Conservation (phyloP, 2,113 vertebrate genomes). For the Lasiurus borealis region DNA sequence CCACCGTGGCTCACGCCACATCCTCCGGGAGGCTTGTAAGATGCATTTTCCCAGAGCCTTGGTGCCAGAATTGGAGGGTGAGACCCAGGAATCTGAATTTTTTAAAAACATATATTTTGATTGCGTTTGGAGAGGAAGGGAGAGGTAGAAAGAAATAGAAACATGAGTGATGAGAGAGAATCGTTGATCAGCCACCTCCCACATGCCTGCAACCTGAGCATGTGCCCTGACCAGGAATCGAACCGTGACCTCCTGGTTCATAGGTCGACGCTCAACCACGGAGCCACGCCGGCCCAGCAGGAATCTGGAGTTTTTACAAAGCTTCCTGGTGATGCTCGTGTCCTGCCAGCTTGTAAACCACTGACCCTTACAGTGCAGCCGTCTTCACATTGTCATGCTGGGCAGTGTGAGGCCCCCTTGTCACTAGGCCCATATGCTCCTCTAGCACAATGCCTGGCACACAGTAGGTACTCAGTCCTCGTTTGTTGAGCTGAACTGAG, state of each 20-base stretch:
- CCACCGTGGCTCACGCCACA: neutral
- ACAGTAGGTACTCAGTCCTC: fast-evolving
- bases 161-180: no score
- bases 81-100: neutral
- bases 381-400: neutral
- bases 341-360: neutral
- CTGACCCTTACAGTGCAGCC: neutral
- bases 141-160: no score
- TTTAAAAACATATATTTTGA: no score
- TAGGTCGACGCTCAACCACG: no score
- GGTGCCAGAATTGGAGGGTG: neutral
- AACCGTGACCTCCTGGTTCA: no score
- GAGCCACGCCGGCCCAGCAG: no score
- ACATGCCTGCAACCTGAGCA: no score
- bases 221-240: no score
- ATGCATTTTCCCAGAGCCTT: neutral
- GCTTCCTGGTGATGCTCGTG: neutral
- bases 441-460: neutral
- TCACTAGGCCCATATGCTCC: neutral
- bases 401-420: neutral
- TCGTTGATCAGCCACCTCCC: no score
- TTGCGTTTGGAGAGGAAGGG: no score
- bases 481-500: neutral
- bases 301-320: neutral
- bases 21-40: neutral